Evolutionary conservation across 2,113 vertebrate genomes (phyloP).

Genomic region (Pan paniscus): DNA sequence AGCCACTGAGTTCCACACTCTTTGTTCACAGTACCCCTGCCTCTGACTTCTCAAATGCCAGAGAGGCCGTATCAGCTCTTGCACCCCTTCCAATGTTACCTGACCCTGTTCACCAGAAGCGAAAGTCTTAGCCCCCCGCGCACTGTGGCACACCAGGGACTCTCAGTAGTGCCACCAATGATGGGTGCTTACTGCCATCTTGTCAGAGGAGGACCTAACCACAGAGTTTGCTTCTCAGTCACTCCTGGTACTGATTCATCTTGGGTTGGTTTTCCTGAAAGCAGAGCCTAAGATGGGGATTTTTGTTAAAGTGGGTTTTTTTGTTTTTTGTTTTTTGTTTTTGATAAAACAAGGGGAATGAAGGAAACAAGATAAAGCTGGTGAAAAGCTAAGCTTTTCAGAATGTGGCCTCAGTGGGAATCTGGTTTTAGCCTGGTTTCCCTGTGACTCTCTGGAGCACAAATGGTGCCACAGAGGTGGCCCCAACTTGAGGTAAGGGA

Average conservation of each 20-base stretch:
- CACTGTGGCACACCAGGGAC: accelerated
- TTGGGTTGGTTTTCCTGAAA: background rate
- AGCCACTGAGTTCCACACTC: background rate
- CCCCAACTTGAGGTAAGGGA: no score
- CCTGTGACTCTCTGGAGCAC: background rate
- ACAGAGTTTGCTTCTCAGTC: background rate
- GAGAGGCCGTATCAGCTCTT: background rate
- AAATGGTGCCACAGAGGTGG: background rate
- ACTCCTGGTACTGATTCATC: background rate
- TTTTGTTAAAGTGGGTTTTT: background rate
- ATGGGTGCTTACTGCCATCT: background rate
- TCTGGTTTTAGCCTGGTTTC: background rate
- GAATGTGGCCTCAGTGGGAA: background rate
- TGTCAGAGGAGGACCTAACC: background rate
- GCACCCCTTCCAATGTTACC: no score
- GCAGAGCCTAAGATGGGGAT: background rate
- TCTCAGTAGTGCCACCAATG: background rate
- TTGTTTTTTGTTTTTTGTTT: background rate
- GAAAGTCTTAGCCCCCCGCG: background rate
- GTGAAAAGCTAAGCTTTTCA: background rate
- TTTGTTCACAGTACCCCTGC: no score
- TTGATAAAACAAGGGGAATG: background rate
- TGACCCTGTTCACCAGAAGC: background rate
- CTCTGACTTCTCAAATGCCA: background rate
- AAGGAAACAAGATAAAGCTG: background rate